A percentile compares a stretch with the other conserved stretches of the same genome.
Conservation (phyloP, 2,888 invertebrate species). For the Pediacus dermestoides region DNA sequence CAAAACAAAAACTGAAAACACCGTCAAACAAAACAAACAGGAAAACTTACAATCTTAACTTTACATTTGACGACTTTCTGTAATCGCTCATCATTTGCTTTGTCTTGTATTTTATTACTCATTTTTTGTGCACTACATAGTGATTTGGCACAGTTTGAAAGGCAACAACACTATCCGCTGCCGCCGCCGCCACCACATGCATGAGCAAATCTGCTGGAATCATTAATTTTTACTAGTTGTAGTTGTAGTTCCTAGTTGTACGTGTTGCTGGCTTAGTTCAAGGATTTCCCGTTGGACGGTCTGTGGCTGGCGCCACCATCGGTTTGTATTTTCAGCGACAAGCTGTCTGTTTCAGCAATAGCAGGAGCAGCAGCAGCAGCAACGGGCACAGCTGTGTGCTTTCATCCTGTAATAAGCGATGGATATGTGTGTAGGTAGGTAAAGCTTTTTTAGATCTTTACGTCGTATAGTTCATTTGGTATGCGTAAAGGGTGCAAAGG, state of each 20-base stretch:
- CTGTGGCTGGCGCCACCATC: constrained; percentile 3
- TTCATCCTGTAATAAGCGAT: not conserved
- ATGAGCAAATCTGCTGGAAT: constrained; percentile 7
- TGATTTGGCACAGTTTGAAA: not conserved
- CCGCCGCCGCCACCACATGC: constrained; percentile 6
- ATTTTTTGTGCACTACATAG: constrained; percentile 8
- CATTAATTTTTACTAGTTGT: not conserved
- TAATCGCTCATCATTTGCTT: constrained; percentile 27
- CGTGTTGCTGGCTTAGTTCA: constrained; percentile 1
- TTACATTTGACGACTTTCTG: constrained; percentile 38
- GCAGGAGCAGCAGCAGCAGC: not conserved
- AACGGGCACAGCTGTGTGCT: not conserved
- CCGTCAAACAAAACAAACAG: constrained; percentile 10
- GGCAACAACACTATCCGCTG: constrained; percentile 1
- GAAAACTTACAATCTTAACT: constrained; percentile 39
- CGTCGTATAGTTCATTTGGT: constrained; percentile 6
- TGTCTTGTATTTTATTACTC: constrained; percentile 29
- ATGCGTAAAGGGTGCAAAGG: constrained; percentile 5
- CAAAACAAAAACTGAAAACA: constrained; percentile 3
- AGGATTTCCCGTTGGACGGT: constrained; percentile 2
- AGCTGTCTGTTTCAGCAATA: constrained; percentile 10
- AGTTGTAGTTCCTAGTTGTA: constrained; percentile 2
- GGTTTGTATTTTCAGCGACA: constrained; percentile 3
- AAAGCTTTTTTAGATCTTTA: constrained; percentile 5
- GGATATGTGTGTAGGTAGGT: constrained; percentile 16